phyloP scores from a whole-genome alignment of 1,140 invertebrate genomes.

The Hycleus cichorii region DNA sequence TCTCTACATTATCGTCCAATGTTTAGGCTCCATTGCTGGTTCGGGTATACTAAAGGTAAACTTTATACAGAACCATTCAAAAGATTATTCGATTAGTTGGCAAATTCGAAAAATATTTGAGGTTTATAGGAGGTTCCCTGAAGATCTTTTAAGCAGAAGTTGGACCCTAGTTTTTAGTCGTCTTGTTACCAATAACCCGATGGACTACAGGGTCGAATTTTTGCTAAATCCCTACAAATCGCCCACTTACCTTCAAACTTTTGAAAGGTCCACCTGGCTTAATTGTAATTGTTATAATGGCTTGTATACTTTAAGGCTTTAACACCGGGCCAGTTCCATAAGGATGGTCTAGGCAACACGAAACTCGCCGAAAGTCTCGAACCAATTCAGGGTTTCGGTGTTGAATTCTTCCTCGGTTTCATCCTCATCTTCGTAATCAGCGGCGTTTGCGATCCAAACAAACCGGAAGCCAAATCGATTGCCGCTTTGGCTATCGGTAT shows the following conservation, averaged over 20 bases:
- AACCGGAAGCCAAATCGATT: conserved; percentile 67
- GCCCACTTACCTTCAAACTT: too few species aligned
- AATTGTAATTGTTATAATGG: too few species aligned
- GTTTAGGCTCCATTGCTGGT: conserved; percentile 75
- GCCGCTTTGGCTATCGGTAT: conserved; percentile 86
- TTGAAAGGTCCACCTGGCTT: too few species aligned
- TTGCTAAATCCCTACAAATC: too few species aligned
- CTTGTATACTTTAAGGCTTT: conserved; percentile 44
- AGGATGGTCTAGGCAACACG: conserved; percentile 26
- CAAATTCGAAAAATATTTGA: too few species aligned
- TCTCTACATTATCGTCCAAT: conserved; percentile 77
- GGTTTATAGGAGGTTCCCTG: background rate
- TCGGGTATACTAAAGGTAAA: conserved; percentile 55
- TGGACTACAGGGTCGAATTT: background rate
- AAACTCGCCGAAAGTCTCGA: conserved; percentile 31
- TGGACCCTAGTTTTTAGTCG: too few species aligned
- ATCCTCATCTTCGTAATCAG: conserved; percentile 82
- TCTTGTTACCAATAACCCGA: background rate
- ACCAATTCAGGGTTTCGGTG: conserved; percentile 69
- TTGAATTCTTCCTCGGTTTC: conserved; percentile 87
- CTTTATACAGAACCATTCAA: background rate
- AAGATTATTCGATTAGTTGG: too few species aligned
- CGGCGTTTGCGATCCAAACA: conserved; percentile 70
- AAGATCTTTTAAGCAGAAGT: background rate
- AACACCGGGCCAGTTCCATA: conserved; percentile 51